phyloP scores from a whole-genome alignment of 2,888 invertebrate genomes.

The Drosophila tripunctata region DNA sequence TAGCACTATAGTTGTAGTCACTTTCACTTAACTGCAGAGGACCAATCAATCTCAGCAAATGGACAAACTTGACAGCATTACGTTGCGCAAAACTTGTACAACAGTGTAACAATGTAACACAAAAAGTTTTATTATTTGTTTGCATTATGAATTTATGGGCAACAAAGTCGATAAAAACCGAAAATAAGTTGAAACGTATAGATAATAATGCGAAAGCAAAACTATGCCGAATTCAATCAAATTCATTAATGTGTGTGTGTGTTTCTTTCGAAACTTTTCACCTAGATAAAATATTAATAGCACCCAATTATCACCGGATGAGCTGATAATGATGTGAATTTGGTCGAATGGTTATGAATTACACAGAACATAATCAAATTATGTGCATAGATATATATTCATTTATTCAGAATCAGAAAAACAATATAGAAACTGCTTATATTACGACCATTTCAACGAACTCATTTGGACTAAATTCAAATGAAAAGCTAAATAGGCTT shows the following conservation, averaged over 20 bases:
- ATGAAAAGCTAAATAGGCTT: not conserved
- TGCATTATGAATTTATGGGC: conserved; percentile 57
- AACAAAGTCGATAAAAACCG: conserved; percentile 1
- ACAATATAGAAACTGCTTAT: not conserved
- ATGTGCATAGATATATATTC: too few relatives aligned
- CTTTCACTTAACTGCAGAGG: conserved; percentile 41
- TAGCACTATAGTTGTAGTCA: conserved; percentile 41
- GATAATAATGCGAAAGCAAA: conserved; percentile 17
- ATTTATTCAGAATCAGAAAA: not conserved
- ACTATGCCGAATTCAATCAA: conserved; percentile 54
- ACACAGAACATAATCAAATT: not conserved
- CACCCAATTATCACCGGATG: conserved; percentile 20
- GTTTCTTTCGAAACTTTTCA: conserved; percentile 39
- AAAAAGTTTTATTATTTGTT: conserved; percentile 18
- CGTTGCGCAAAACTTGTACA: conserved; percentile 42
- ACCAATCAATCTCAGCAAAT: conserved; percentile 50
- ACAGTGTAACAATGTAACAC: not conserved
- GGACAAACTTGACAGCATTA: conserved; percentile 47
- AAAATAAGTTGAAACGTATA: not conserved
- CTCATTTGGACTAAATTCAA: not conserved
- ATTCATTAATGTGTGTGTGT: conserved; percentile 42
- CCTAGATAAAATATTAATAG: conserved; percentile 60
- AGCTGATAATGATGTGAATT: conserved; percentile 19
- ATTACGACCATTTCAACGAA: not conserved
- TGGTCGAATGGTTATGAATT: conserved; percentile 1